Evolutionary conservation across 2,113 vertebrate species (phyloP).

Genomic region (Leucoraja erinaceus): DNA sequence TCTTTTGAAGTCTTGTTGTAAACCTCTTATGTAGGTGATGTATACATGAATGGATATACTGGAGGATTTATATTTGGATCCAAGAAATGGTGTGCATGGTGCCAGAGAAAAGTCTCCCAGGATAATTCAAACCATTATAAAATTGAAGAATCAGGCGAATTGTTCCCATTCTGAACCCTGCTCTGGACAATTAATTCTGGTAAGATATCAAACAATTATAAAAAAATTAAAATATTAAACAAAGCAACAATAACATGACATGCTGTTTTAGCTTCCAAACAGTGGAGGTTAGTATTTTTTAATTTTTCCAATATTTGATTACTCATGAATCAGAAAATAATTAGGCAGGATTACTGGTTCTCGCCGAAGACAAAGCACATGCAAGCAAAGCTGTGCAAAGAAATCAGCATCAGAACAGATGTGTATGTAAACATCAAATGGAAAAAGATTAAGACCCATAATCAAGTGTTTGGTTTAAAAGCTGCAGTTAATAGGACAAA

Average conservation of each 20-base stretch:
- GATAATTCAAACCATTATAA: neutral
- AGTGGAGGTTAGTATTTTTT: neutral
- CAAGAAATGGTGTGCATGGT: neutral
- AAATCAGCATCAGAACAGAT: neutral
- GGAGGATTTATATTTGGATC: neutral
- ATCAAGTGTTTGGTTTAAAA: neutral
- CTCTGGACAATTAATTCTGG: neutral
- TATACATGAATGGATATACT: neutral
- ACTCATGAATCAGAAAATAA: neutral
- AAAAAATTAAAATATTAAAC: neutral
- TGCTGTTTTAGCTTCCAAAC: neutral
- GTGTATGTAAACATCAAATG: neutral
- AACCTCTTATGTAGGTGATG: neutral
- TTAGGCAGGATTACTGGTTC: neutral
- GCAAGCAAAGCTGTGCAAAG: neutral
- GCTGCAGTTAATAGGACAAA: neutral
- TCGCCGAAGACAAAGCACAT: neutral
- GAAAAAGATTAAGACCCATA: neutral
- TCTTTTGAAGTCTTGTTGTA: neutral
- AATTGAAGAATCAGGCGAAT: neutral
- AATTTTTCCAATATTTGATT: neutral
- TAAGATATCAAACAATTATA: neutral
- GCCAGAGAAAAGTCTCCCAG: neutral
- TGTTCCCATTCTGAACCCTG: neutral
- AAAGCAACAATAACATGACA: neutral